Evolutionary conservation across 2,113 vertebrate genomes (phyloP).

Genomic region (Tyrannus savana): DNA sequence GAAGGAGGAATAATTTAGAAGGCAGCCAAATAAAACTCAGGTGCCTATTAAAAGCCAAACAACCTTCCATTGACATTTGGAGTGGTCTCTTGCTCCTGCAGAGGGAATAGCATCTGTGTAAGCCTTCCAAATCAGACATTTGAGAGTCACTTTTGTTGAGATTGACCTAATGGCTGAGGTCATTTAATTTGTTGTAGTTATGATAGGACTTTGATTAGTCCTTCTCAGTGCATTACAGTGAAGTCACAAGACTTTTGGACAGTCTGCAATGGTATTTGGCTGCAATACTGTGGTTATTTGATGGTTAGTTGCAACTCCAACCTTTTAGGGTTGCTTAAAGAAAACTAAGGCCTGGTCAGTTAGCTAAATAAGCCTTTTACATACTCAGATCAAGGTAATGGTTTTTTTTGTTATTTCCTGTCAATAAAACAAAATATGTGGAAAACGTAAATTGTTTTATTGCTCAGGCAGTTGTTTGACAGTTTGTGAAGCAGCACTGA

Average conservation of each 20-base stretch:
- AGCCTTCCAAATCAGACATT: background rate
- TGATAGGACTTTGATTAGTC: background rate
- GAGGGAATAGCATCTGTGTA: background rate
- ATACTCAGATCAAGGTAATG: background rate
- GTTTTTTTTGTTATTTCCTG: background rate
- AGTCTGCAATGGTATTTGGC: background rate
- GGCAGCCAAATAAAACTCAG: slow-evolving; percentile 24
- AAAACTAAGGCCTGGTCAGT: background rate
- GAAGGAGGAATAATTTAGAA: background rate
- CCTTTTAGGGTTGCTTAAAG: background rate
- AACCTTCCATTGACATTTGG: background rate
- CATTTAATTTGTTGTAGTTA: background rate
- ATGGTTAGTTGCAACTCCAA: background rate
- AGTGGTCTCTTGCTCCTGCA: background rate
- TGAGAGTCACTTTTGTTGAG: background rate
- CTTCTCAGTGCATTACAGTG: background rate
- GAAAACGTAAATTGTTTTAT: background rate
- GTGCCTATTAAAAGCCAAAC: background rate
- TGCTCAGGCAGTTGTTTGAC: background rate
- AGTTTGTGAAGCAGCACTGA: background rate
- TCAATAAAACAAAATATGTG: background rate
- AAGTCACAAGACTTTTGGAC: background rate
- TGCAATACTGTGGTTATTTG: background rate
- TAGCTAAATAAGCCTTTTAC: background rate
- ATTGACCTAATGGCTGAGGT: background rate